Evolutionary conservation across 64 coral and sea anemone genomes (phyloP).

Genomic region (Montipora sp.): DNA sequence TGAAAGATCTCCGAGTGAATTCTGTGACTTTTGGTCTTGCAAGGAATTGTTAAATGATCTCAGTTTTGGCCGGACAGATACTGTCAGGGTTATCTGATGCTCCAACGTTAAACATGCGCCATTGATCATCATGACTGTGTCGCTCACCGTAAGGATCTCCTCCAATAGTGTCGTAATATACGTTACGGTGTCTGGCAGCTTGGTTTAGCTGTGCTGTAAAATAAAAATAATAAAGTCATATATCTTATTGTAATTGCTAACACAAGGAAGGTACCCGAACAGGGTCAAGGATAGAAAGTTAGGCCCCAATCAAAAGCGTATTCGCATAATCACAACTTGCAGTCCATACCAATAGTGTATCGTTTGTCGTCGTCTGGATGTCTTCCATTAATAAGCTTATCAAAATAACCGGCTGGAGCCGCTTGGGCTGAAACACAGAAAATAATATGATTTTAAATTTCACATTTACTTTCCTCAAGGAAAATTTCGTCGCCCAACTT

Average conservation of each 20-base stretch:
- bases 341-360: conserved; percentile 72
- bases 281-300: too few species aligned
- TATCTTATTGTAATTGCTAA: too few species aligned
- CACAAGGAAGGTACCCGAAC: not conserved
- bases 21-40: too few species aligned
- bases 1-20: too few species aligned
- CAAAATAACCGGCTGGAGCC: conserved; percentile 18
- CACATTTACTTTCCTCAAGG: not conserved
- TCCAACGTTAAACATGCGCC: not conserved
- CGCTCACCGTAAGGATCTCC: conserved; percentile 81
- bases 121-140: not conserved
- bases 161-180: conserved; percentile 75
- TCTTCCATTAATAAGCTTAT: conserved; percentile 40
- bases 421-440: conserved; percentile 1
- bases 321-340: not conserved
- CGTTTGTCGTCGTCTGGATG: conserved; percentile 82
- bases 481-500: not conserved
- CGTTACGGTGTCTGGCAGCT: conserved; percentile 88
- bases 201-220: conserved; percentile 75
- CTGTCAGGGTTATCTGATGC: too few species aligned
- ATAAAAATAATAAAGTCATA: not conserved
- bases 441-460: not conserved
- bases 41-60: too few species aligned
- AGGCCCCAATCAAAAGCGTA: not conserved
- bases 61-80: too few species aligned